Evolutionary conservation across 2,113 vertebrate species (phyloP).

Genomic region (Aramus guarauna): DNA sequence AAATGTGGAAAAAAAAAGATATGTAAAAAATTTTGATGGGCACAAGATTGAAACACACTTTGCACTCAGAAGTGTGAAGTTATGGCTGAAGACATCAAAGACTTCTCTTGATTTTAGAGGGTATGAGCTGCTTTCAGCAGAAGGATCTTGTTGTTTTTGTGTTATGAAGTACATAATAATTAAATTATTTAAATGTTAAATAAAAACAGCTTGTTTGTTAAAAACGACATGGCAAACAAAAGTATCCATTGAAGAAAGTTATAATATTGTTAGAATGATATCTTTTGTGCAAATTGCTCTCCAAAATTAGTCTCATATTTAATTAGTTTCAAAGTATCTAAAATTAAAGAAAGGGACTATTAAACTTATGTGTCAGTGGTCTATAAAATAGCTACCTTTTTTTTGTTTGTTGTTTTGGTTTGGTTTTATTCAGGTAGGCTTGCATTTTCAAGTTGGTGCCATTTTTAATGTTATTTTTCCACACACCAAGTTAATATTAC

Average conservation of each 20-base stretch:
- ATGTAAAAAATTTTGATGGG: neutral
- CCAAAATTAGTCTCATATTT: neutral
- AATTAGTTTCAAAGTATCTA: neutral
- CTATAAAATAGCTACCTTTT: neutral
- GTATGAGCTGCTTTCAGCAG: neutral
- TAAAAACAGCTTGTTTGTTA: neutral
- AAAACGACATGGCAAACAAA: accelerated
- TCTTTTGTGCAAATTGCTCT: neutral
- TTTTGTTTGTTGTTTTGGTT: neutral
- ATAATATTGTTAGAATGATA: neutral
- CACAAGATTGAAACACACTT: neutral
- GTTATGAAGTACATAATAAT: neutral
- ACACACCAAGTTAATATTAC: neutral
- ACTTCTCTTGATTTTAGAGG: neutral
- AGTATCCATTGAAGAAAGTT: neutral
- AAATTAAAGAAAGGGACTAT: neutral
- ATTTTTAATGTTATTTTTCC: neutral
- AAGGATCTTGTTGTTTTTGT: neutral
- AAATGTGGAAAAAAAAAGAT: neutral
- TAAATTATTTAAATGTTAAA: neutral
- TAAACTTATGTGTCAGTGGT: neutral
- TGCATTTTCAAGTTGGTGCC: neutral
- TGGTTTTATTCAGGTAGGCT: neutral
- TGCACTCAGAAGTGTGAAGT: neutral
- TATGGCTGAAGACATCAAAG: neutral